Percentiles rank a stretch among this genome's conserved stretches.
These are phyloP conservation scores for Pantala flavescens DNA, from an alignment of 1,140 invertebrate genomes.

Conservation along the genomic window DNA sequence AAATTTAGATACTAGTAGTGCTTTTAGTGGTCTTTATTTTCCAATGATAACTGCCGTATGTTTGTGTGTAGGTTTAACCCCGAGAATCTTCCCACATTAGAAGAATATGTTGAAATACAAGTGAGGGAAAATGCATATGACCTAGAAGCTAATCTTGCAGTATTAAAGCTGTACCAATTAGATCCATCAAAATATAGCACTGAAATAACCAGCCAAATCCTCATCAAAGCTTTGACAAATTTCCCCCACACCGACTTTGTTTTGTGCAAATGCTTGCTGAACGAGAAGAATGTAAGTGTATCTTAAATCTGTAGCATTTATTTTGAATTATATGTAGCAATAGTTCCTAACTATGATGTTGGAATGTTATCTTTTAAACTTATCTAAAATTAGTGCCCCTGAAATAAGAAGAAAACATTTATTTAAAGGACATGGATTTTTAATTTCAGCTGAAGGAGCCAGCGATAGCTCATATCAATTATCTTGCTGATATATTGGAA, in stretches of 20 bases:
- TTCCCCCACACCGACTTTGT: constrained; percentile 95
- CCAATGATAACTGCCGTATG: too few relatives aligned
- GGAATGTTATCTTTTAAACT: too few relatives aligned
- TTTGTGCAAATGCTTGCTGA: constrained; percentile 88
- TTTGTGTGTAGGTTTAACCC: constrained; percentile 74
- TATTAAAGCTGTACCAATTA: constrained; percentile 85
- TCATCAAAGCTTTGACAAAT: constrained; percentile 91
- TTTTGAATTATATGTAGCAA: background rate
- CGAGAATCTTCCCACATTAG: constrained; percentile 77
- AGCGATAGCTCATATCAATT: constrained; percentile 74
- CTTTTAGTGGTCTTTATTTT: constrained; percentile 15
- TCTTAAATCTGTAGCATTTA: background rate
- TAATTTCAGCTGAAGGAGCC: constrained; percentile 64
- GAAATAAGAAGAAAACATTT: too few relatives aligned
- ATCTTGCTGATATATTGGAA: constrained; percentile 82
- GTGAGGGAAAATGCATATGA: constrained; percentile 89
- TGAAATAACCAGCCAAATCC: constrained; percentile 70
- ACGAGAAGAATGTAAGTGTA: constrained; percentile 64
- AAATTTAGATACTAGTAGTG: constrained; percentile 25
- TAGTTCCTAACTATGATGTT: too few relatives aligned
- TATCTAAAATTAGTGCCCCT: too few relatives aligned
- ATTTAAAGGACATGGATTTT: too few relatives aligned
- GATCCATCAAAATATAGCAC: constrained; percentile 82
- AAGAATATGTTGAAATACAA: constrained; percentile 88
- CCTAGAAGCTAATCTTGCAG: constrained; percentile 89